Evolutionary conservation across 2,888 invertebrate species (phyloP), one percentile per base, ranked within the genome.

Genomic region (Amitus sp.): DNA sequence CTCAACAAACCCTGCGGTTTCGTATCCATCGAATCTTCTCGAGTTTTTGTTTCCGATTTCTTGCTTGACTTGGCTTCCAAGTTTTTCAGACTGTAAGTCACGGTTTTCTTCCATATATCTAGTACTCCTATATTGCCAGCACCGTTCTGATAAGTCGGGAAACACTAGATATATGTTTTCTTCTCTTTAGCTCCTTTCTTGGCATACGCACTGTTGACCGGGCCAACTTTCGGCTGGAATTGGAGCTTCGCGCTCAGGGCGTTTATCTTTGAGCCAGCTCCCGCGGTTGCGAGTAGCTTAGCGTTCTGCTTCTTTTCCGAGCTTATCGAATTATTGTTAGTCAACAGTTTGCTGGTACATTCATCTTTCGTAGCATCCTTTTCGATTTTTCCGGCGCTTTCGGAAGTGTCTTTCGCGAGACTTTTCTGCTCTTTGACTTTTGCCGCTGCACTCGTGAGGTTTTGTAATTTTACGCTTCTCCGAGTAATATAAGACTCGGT

Each of bases 141-240:
- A n/a, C n/a, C n/a, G n/a, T n/a, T n/a, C n/a, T n/a, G n/a, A n/a
- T n/a, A n/a, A n/a, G n/a, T n/a, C n/a, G n/a, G n/a, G n/a, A n/a
- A n/a, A n/a, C n/a, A n/a, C n/a, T n/a, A n/a, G n/a, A n/a, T n/a
- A n/a, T n/a, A n/a, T n/a, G n/a, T n/a, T n/a, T n/a, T n/a, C 50
- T 72, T 78, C 7, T 80, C 79, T 37, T 75, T 79, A 2, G 55
- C 34, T 2, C 68, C 54, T 56, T 77, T 82, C 19, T 82, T 81
- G 3, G 73, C 73, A 18, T 78, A 77, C 1, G 76, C 74, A 27
- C 77, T 80, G 46, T 77, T 79, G 0, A 77, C 72, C 54, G 73
- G 77, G 6, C 78, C 78, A 20, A 76, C 67, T 69, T 80, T 82
- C 1, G 82, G 82, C 43, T 80, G 82, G 70, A 79, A 79, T 17